phyloP scores from a whole-genome alignment of 1,140 invertebrate species.

The Laupala kohalensis region DNA sequence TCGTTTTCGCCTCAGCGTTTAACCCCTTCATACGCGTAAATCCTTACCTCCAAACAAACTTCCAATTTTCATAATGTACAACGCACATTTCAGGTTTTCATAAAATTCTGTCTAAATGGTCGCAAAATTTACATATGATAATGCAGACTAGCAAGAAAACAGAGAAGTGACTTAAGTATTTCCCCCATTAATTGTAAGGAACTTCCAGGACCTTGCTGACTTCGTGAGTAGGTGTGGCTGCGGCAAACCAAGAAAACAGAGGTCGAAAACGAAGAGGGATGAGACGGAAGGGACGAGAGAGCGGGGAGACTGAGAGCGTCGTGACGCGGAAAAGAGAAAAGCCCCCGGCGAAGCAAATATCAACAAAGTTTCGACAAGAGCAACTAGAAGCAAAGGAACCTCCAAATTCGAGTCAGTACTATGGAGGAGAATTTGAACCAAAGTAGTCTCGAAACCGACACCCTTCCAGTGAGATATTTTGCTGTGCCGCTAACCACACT shows the following conservation, averaged over 20 bases:
- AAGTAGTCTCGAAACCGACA: neutral
- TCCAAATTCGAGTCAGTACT: neutral
- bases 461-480: neutral
- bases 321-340: neutral
- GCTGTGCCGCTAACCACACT: neutral
- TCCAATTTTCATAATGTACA: neutral
- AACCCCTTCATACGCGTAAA: neutral
- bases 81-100: neutral
- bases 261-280: neutral
- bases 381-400: neutral
- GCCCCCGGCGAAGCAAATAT: neutral
- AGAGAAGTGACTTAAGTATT: neutral
- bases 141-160: neutral
- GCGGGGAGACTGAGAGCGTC: no score
- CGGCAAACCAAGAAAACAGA: neutral
- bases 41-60: neutral
- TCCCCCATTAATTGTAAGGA: neutral
- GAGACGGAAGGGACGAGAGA: no score
- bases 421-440: neutral
- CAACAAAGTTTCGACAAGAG: neutral
- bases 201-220: neutral
- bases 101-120: neutral
- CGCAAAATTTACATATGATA: neutral
- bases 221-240: neutral
- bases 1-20: neutral